Base-by-base conservation (phyloP, 2,113 vertebrate genomes). In the Barbus barbus region DNA sequence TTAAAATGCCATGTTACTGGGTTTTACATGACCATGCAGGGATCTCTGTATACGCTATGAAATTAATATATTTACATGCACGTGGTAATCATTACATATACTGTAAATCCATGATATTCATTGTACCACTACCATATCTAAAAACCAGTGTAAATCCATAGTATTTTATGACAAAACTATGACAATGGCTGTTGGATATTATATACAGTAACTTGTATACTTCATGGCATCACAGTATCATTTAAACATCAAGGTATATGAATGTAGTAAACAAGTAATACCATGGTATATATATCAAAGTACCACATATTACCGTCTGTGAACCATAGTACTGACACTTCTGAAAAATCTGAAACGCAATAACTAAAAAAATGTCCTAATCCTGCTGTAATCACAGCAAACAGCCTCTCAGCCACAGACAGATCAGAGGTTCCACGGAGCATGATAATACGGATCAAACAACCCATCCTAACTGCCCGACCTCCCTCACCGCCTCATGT, bases 341-440 rank as follows among this genome's bases (percentile, higher is more conserved):
- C n/a, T n/a, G n/a, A n/a, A 58, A 61, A 79, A 41, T 61, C 36
- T 60, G 14, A 20, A 63, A 26, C 1, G 6, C 16, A 79, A 36
- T 81, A n/a, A 75, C 26, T 48, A n/a, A 38, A 61, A n/a, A 44
- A 82, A 72, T 81, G 46, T 77, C 33, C 24, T 28, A 77, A 84
- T 76, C 71, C 20, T 76, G 36, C 33, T 38, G 44, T 48, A 58
- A 76, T 83, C 38, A 63, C 56, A 78, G 56, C 65, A 82, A 53
- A 84, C 51, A 61, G 44, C 9, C 16, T 61, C 60, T 46, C 36
- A 41, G 53, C 14, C 75, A 14, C 74, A 48, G 14, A 51, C 65
- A 58, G 44, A 44, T 58, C 75, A 58, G 51, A 77, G 51, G 14
- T 77, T 36, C 24, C 11, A 77, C 11, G 5, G 51, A n/a, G 48